Percentiles rank a stretch among this genome's conserved stretches.
Evolutionary conservation across 2,888 invertebrate species (phyloP).

Genomic region (Stictocephala bisonia): DNA sequence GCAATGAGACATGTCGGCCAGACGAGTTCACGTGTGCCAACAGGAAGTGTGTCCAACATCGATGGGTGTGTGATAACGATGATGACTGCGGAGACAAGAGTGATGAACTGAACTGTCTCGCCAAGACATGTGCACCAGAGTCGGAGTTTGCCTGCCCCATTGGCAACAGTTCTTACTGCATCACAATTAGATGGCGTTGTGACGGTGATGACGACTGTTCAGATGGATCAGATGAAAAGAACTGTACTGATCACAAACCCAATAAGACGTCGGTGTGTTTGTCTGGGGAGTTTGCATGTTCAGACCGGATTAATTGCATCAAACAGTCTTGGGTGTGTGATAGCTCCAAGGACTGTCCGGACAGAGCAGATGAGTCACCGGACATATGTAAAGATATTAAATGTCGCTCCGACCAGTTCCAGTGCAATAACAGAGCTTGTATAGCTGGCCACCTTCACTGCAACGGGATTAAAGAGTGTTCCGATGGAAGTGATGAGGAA

Average conservation of each 20-base stretch:
- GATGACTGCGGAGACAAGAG: constrained; percentile 88
- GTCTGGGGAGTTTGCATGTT: constrained; percentile 81
- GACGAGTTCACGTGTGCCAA: constrained; percentile 95
- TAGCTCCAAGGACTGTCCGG: constrained; percentile 84
- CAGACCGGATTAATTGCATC: constrained; percentile 83
- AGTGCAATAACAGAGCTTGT: constrained; percentile 81
- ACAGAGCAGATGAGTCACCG: constrained; percentile 81
- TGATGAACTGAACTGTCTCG: constrained; percentile 83
- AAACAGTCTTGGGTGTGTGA: constrained; percentile 87
- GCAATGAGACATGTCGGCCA: constrained; percentile 91
- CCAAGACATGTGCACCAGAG: constrained; percentile 74
- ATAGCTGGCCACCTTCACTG: constrained; percentile 85
- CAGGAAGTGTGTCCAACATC: constrained; percentile 86
- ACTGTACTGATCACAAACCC: constrained; percentile 69
- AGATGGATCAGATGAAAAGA: constrained; percentile 85
- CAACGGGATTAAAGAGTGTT: constrained; percentile 83
- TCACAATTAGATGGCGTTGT: constrained; percentile 84
- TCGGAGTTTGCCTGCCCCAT: constrained; percentile 85
- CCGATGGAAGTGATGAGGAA: constrained; percentile 87
- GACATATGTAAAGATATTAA: constrained; percentile 73
- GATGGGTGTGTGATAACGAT: constrained; percentile 89
- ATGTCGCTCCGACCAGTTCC: constrained; percentile 88
- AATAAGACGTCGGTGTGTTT: constrained; percentile 71
- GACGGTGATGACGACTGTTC: constrained; percentile 89
- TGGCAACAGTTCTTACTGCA: constrained; percentile 78